Evolutionary conservation across 2,888 invertebrate species (phyloP).

Genomic region (Graphium colonna): DNA sequence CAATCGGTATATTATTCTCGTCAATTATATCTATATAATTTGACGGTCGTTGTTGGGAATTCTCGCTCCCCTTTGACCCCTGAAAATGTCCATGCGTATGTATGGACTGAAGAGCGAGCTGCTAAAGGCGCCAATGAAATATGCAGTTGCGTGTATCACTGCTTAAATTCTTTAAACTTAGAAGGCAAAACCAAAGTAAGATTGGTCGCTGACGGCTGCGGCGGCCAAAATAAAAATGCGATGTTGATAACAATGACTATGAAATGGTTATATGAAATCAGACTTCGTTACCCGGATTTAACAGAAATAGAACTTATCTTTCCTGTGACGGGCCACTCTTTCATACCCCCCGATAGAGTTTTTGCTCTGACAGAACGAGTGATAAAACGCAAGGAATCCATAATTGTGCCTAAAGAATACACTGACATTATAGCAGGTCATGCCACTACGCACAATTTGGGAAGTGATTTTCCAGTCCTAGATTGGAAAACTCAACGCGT

Average conservation of each 20-base stretch:
- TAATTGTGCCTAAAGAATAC: no score
- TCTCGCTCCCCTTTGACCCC: no score
- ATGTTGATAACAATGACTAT: not conserved
- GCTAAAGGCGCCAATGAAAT: no score
- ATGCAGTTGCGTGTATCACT: no score
- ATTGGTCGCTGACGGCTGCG: not conserved
- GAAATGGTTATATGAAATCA: not conserved
- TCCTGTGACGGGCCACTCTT: conserved; percentile 32
- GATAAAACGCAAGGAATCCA: conserved; percentile 18
- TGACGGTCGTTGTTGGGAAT: not conserved
- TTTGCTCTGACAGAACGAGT: conserved; percentile 31
- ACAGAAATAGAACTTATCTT: no score
- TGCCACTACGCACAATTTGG: not conserved
- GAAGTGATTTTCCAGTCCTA: no score
- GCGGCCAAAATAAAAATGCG: no score
- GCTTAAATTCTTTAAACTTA: no score
- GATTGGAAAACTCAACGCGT: no score
- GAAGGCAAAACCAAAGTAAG: not conserved
- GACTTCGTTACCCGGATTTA: conserved; percentile 17
- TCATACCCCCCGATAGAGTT: conserved; percentile 30
- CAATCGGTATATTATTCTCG: no score
- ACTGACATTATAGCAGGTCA: no score
- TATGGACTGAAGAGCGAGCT: no score
- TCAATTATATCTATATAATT: not conserved
- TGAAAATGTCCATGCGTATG: not conserved